phyloP scores from a whole-genome alignment of 2,888 invertebrate genomes.

The Lepetodrilus schrolli region DNA sequence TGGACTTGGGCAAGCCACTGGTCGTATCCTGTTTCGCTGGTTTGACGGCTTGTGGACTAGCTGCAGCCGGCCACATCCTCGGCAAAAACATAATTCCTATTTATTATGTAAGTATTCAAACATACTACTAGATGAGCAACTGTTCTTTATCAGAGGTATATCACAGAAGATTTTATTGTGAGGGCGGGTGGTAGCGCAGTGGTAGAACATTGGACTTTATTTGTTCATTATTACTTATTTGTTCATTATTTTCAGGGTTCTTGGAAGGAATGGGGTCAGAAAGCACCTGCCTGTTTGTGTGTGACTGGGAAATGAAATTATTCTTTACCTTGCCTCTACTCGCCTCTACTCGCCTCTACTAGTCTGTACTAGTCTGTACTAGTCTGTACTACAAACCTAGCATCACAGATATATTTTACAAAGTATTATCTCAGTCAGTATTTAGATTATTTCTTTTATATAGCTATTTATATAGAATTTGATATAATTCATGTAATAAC shows the following conservation, averaged over 20 bases:
- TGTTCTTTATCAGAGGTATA: background rate
- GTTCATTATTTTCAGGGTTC: constrained; percentile 59
- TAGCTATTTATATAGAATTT: too few relatives aligned
- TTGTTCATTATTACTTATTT: background rate
- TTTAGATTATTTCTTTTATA: too few relatives aligned
- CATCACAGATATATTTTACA: too few relatives aligned
- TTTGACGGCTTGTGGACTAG: constrained; percentile 60
- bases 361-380: too few relatives aligned
- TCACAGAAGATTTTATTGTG: background rate
- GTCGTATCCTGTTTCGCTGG: constrained; percentile 57
- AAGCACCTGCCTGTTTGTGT: constrained; percentile 37
- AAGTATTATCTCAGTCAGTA: too few relatives aligned
- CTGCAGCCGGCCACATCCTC: constrained; percentile 58
- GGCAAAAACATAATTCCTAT: constrained; percentile 62
- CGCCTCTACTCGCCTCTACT: too few relatives aligned
- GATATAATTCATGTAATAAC: too few relatives aligned
- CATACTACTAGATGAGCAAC: too few relatives aligned
- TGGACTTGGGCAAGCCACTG: constrained; percentile 57
- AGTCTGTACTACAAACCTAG: too few relatives aligned
- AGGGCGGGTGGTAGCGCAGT: too few relatives aligned
- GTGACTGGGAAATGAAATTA: constrained; percentile 24
- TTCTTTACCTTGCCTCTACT: too few relatives aligned
- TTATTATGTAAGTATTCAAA: constrained; percentile 60
- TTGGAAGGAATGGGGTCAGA: constrained; percentile 55
- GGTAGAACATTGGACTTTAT: too few relatives aligned